These are phyloP conservation scores for Pituophis catenifer DNA, from an alignment of 2,113 vertebrate genomes.

Conservation along the genomic window DNA sequence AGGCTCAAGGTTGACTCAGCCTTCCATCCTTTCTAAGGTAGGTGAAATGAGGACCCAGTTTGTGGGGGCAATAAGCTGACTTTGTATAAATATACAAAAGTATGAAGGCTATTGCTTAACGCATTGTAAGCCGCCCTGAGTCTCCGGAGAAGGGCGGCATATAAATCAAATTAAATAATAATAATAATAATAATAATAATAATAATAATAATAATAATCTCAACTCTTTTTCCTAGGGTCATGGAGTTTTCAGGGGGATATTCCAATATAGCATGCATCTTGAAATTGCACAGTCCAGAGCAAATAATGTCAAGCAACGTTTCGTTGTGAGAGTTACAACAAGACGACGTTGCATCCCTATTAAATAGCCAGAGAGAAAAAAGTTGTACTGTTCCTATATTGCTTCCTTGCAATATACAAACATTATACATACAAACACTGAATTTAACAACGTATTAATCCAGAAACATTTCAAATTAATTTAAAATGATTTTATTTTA, in stretches of 20 bases:
- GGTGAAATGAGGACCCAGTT: no score
- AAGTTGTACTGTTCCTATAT: not conserved
- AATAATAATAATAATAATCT: no score
- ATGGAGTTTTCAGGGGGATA: not conserved
- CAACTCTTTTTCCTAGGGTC: not conserved
- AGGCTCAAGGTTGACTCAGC: no score
- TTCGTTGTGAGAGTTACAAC: not conserved
- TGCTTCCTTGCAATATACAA: not conserved
- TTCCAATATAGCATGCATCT: not conserved
- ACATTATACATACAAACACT: no score
- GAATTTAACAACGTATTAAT: not conserved
- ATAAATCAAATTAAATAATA: no score
- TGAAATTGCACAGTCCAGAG: not conserved
- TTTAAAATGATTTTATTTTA: not conserved
- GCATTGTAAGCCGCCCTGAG: no score
- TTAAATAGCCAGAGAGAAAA: not conserved
- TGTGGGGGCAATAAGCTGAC: no score
- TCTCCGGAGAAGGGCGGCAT: no score
- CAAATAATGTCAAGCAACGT: not conserved
- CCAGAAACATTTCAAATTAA: conserved; percentile 15
- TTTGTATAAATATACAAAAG: no score
- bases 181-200: no score
- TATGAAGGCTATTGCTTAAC: no score
- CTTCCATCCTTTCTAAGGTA: no score
- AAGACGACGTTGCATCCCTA: not conserved